Percentiles rank a stretch among this genome's conserved stretches.
phyloP scores from a whole-genome alignment of 2,797 vertebrate species.

The Euphonia xanthogaster region DNA sequence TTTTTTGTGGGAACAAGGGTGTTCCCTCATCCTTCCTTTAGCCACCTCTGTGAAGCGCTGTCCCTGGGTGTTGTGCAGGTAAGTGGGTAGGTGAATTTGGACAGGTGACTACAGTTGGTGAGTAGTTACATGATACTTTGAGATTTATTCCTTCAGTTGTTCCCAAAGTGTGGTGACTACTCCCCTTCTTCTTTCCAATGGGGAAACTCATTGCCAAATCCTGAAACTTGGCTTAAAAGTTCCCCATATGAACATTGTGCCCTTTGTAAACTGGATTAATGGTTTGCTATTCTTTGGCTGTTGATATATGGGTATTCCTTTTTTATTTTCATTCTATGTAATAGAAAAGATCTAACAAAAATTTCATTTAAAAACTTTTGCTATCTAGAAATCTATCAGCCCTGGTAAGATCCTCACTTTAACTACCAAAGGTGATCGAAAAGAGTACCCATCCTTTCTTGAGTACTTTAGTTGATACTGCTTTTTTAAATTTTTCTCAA shows the following conservation, averaged over 20 bases:
- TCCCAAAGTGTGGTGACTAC: neutral
- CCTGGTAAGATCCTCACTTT: neutral
- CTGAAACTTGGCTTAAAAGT: neutral
- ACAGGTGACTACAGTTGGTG: neutral
- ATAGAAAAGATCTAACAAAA: neutral
- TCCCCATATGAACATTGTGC: neutral
- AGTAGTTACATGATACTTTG: neutral
- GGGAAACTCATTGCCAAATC: neutral
- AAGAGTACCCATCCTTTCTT: neutral
- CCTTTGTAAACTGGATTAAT: neutral
- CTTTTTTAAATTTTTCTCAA: neutral
- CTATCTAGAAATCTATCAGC: neutral
- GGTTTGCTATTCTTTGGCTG: neutral
- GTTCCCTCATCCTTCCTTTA: neutral
- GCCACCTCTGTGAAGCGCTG: neutral
- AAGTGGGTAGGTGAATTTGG: neutral
- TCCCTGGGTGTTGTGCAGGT: neutral
- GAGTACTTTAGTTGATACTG: neutral
- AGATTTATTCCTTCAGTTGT: neutral
- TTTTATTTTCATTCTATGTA: neutral
- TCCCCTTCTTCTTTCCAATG: neutral
- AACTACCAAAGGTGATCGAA: neutral
- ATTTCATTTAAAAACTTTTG: neutral
- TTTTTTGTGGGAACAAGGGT: neutral
- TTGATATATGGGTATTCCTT: neutral